Percentiles rank a stretch among this genome's conserved stretches.
Evolutionary conservation across 2,797 vertebrate species (phyloP).

Genomic region (Rhinophrynus dorsalis): DNA sequence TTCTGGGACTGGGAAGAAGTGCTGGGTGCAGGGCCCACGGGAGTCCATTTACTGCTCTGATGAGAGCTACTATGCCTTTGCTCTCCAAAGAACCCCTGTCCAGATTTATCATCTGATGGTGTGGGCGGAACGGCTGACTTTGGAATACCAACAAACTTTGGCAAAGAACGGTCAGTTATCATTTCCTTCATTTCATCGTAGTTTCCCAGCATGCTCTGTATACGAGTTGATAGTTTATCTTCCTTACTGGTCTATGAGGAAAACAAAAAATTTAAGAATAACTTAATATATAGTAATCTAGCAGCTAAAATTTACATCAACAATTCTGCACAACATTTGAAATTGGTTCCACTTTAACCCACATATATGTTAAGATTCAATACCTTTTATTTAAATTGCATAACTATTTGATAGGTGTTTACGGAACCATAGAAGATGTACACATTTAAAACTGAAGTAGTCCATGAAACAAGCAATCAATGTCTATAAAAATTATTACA

Average conservation of each 20-base stretch:
- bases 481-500: too few species aligned
- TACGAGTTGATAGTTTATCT: conserved; percentile 97
- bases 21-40: conserved; percentile 86
- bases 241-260: conserved; percentile 88
- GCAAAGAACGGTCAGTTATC: conserved; percentile 87
- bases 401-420: too few species aligned
- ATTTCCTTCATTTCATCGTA: conserved; percentile 99
- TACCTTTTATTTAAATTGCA: too few species aligned
- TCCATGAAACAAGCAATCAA: too few species aligned
- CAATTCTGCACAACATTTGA: too few species aligned
- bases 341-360: too few species aligned
- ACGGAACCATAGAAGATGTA: too few species aligned
- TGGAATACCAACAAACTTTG: conserved; percentile 80
- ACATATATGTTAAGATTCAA: too few species aligned
- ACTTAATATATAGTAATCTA: too few species aligned
- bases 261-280: not conserved
- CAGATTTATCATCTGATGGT: conserved; percentile 85
- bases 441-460: too few species aligned
- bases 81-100: conserved; percentile 81
- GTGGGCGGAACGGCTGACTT: conserved; percentile 82
- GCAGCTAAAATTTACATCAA: too few species aligned
- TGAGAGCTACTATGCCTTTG: conserved; percentile 79
- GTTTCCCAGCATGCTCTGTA: conserved; percentile 98
- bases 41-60: conserved; percentile 97
- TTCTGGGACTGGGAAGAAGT: conserved; percentile 88